These are phyloP conservation scores for Apodemus sylvaticus DNA, from an alignment of 2,113 vertebrate species.

Conservation along the genomic window DNA sequence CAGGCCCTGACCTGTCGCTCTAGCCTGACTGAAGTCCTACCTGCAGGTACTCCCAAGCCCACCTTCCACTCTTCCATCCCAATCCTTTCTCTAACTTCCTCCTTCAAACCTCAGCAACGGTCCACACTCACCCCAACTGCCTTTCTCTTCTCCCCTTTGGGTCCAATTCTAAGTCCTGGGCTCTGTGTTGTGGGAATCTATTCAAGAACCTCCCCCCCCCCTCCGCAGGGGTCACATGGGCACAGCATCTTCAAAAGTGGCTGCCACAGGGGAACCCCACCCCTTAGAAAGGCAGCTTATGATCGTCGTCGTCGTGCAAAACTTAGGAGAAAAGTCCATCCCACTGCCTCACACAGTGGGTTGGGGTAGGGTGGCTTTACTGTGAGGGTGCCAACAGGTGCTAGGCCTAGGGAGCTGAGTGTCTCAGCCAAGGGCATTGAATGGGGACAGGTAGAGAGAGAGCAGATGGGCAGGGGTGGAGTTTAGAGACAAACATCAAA, in stretches of 20 bases:
- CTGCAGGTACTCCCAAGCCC: neutral
- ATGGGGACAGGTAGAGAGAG: neutral
- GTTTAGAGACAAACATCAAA: neutral
- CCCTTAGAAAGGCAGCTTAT: neutral
- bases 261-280: neutral
- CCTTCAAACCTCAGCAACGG: neutral
- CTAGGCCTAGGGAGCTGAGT: too few species aligned
- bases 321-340: neutral
- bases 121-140: neutral
- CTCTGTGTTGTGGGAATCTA: neutral
- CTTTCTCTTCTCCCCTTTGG: neutral
- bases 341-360: neutral
- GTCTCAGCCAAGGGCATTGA: neutral
- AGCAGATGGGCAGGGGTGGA: neutral
- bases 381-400: neutral
- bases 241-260: neutral
- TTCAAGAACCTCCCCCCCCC: neutral
- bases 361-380: neutral
- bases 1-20: neutral
- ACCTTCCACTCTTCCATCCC: neutral
- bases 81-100: neutral
- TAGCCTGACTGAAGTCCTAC: neutral
- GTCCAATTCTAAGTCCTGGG: neutral
- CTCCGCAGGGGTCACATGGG: neutral
- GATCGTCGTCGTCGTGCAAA: rapidly evolving